phyloP scores from a whole-genome alignment of 1,140 invertebrate species.

The Metaphire vulgaris region DNA sequence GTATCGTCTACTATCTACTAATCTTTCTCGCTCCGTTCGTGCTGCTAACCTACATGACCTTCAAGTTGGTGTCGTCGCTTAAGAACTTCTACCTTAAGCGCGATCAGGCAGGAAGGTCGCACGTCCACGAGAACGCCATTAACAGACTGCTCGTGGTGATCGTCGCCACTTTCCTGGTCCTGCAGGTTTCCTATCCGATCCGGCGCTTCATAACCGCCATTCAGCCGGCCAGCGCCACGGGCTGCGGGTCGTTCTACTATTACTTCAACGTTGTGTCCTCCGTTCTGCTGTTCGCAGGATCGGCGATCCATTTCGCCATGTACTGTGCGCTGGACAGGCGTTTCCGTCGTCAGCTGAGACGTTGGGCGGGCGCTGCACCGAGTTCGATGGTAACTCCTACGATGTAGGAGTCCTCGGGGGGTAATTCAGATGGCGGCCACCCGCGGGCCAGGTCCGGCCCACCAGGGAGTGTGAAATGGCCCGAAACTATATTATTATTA shows the following conservation, averaged over 20 bases:
- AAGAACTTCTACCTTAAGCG: background rate
- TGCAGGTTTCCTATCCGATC: slow-evolving; percentile 1
- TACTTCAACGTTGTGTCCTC: background rate
- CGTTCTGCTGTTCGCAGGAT: background rate
- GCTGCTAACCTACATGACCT: background rate
- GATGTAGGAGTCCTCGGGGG: too few relatives aligned
- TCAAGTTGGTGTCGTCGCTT: background rate
- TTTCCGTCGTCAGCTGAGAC: background rate
- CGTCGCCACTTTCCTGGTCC: slow-evolving; percentile 1
- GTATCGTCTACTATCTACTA: background rate
- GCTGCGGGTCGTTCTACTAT: background rate
- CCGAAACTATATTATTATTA: too few relatives aligned
- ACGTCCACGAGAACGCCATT: background rate
- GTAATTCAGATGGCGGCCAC: too few relatives aligned
- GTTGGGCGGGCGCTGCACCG: too few relatives aligned
- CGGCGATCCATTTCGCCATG: background rate
- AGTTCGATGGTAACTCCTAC: too few relatives aligned
- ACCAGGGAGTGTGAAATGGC: too few relatives aligned
- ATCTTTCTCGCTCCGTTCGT: background rate
- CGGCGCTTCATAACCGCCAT: background rate
- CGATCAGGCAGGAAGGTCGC: background rate
- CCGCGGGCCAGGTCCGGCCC: too few relatives aligned
- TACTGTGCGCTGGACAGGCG: slow-evolving; percentile 3
- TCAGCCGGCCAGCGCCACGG: background rate
- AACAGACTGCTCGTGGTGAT: background rate